Evolutionary conservation across 1,140 invertebrate genomes (phyloP).

Genomic region (Tachypleus tridentatus): DNA sequence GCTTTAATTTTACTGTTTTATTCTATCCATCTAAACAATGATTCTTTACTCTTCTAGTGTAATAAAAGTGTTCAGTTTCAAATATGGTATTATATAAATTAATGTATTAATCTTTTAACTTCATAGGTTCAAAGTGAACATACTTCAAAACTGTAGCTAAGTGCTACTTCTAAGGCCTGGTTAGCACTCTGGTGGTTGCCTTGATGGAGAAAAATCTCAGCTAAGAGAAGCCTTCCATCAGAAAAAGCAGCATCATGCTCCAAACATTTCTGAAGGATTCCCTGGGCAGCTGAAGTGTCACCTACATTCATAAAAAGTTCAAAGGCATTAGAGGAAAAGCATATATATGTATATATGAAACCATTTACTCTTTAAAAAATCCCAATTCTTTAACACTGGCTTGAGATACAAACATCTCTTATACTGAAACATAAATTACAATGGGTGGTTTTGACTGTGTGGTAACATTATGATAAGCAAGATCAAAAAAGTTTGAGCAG

Average conservation of each 20-base stretch:
- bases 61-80: too few species aligned
- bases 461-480: too few species aligned
- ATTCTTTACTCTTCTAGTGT: too few species aligned
- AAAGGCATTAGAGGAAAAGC: slow-evolving; percentile 1
- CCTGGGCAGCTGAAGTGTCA: slow-evolving; percentile 29
- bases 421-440: too few species aligned
- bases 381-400: slow-evolving; percentile 1
- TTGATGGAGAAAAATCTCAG: slow-evolving; percentile 51
- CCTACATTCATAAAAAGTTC: slow-evolving; percentile 7
- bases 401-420: too few species aligned
- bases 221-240: slow-evolving; percentile 72
- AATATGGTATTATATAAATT: too few species aligned
- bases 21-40: background rate
- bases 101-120: background rate
- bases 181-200: slow-evolving; percentile 61
- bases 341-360: background rate
- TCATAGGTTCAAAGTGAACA: slow-evolving; percentile 2
- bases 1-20: background rate
- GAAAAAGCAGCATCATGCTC: slow-evolving; percentile 61
- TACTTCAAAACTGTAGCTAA: slow-evolving; percentile 81
- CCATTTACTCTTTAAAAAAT: background rate
- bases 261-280: slow-evolving; percentile 53
- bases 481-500: too few species aligned
- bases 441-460: slow-evolving; percentile 6
- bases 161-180: slow-evolving; percentile 70